phyloP scores from a whole-genome alignment of 2,888 invertebrate genomes.

The Ypsolopha sequella region DNA sequence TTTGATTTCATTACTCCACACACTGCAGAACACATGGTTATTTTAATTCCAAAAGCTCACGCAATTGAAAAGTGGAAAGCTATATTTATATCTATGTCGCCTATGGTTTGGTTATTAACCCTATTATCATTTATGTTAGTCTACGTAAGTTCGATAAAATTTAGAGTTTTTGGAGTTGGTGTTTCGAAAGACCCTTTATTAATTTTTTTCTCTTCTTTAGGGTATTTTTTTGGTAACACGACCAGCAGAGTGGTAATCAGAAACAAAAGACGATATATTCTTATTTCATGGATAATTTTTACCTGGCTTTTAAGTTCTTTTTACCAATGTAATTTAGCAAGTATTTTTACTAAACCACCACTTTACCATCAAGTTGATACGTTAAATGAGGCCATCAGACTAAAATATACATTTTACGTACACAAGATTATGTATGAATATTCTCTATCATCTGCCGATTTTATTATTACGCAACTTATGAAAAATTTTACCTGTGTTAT shows the following conservation, averaged over 20 bases:
- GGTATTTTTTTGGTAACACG: conserved; percentile 6
- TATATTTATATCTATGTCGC: conserved; percentile 6
- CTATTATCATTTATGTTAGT: conserved; percentile 1
- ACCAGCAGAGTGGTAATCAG: conserved; percentile 1
- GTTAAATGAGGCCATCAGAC: no score
- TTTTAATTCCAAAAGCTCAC: conserved; percentile 7
- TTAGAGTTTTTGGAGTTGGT: conserved; percentile 1
- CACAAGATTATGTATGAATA: no score
- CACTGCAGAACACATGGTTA: conserved; percentile 4
- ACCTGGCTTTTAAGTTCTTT: conserved; percentile 10
- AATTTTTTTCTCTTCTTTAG: conserved; percentile 2
- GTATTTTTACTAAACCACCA: conserved; percentile 10
- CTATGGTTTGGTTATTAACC: conserved; percentile 6
- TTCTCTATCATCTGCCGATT: no score
- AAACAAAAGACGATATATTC: not conserved
- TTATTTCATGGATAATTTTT: conserved; percentile 9
- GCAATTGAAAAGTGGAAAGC: conserved; percentile 8
- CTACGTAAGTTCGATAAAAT: not conserved
- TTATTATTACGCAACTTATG: no score
- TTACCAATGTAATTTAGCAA: conserved; percentile 9
- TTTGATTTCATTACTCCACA: conserved; percentile 11
- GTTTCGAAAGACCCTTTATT: not conserved
- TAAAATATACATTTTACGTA: no score
- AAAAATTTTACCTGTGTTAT: no score
- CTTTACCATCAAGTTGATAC: not conserved